Base-by-base conservation (phyloP, 2,113 vertebrate species). In the Lethenteron camtschaticum region DNA sequence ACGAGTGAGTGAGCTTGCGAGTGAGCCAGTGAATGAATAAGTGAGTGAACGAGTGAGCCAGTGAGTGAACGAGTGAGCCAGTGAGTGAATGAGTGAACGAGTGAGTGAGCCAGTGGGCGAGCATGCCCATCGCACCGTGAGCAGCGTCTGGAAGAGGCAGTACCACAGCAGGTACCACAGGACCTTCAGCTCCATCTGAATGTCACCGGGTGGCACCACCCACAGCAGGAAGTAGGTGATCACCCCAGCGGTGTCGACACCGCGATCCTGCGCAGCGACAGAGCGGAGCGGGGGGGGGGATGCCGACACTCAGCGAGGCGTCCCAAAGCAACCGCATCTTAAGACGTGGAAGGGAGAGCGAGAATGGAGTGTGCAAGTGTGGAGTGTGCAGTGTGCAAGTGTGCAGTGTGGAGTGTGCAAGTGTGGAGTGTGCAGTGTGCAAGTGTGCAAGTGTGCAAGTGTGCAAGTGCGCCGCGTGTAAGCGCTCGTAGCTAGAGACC, bases 101-200 rank as follows among this genome's bases (percentile, higher is more conserved):
- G 41, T 41, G 41, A 41, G 41, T 41, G 41, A 41, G 41, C 70
- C 1, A 4, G 9, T 0, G 16, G 0, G 9, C 4, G 55, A 71
- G 55, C 41, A n/a, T n/a, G 57, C 68, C n/a, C 2, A 12, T 80
- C 90, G 80, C 68, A 97, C 92, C 76, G 92, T 96, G 73, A 90
- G 86, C 3, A 96, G 82, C 1, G 87, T 86, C 81, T 97, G 88
- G 81, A 97, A 97, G 73, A 84, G 76, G 80, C 91, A 97, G 79
- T 97, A 96, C 81, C 91, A 94, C 71, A 90, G 24, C 63, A 97
- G 81, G 74, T 88, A 94, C 89, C 88, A 97, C 75, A 87, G 12
- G 68, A 86, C 71, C 73, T 86, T 86, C 58, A 83, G 83, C 2
- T 76, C 73, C 58, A 84, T 81, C 73, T 90, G 79, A 10, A 85